These are phyloP conservation scores for Coelogynopora nodosa DNA, from an alignment of 2,888 invertebrate genomes.

Conservation along the genomic window DNA sequence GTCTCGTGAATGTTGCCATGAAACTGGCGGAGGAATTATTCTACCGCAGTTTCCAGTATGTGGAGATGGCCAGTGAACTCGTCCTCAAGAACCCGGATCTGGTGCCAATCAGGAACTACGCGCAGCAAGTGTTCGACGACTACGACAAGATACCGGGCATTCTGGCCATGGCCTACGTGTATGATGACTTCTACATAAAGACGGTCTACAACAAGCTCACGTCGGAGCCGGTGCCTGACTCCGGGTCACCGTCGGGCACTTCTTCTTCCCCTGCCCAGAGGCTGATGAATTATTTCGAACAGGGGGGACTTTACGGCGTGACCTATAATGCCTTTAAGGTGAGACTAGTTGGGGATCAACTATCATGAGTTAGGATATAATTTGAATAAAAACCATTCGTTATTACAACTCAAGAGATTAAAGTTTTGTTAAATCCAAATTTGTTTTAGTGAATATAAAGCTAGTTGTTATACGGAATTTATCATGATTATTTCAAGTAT, in stretches of 20 bases:
- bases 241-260: too few relatives aligned
- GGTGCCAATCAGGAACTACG: not conserved
- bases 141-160: not conserved
- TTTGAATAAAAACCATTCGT: too few relatives aligned
- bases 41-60: not conserved
- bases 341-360: too few relatives aligned
- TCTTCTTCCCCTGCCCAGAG: too few relatives aligned
- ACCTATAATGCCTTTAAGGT: not conserved
- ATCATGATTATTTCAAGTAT: too few relatives aligned
- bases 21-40: not conserved
- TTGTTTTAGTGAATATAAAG: too few relatives aligned
- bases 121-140: not conserved
- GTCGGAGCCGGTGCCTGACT: not conserved
- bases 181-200: not conserved
- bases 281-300: not conserved
- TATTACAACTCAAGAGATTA: too few relatives aligned
- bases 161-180: not conserved
- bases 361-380: too few relatives aligned
- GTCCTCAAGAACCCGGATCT: not conserved
- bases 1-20: not conserved
- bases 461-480: too few relatives aligned
- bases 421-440: too few relatives aligned
- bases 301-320: not conserved
- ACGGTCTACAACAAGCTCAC: not conserved
- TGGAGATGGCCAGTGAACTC: not conserved